Percentiles rank a stretch among this genome's conserved stretches.
Evolutionary conservation across 2,113 vertebrate species (phyloP).

Genomic region (Amblyornis subalaris): DNA sequence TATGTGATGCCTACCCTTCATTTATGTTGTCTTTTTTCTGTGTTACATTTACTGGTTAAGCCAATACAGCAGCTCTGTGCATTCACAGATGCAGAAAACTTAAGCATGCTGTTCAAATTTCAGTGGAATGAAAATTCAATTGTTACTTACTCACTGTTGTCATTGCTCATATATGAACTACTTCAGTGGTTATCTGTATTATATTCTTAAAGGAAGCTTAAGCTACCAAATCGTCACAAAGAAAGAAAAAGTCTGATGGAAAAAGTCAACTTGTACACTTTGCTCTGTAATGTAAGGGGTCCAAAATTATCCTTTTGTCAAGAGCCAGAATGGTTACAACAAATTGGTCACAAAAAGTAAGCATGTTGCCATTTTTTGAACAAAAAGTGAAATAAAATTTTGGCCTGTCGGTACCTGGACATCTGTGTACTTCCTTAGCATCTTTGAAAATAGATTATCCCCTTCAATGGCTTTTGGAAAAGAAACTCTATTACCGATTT

Average conservation of each 20-base stretch:
- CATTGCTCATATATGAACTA: background rate
- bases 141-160: background rate
- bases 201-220: background rate
- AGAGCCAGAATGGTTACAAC: background rate
- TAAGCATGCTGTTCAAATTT: background rate
- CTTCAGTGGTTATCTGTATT: background rate
- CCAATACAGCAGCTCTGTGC: background rate
- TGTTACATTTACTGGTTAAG: background rate
- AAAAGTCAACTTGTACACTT: background rate
- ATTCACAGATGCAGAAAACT: background rate
- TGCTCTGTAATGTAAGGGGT: background rate
- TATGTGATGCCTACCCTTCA: background rate
- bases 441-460: background rate
- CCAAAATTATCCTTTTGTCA: background rate
- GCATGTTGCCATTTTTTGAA: background rate
- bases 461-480: background rate
- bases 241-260: background rate
- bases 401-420: accelerated
- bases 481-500: background rate
- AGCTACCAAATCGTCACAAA: background rate
- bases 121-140: background rate
- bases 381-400: background rate
- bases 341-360: background rate
- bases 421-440: background rate
- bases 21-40: background rate